Percentiles rank a stretch among this genome's conserved stretches.
phyloP scores from a whole-genome alignment of 2,113 vertebrate genomes.

The Semnornis frantzii region DNA sequence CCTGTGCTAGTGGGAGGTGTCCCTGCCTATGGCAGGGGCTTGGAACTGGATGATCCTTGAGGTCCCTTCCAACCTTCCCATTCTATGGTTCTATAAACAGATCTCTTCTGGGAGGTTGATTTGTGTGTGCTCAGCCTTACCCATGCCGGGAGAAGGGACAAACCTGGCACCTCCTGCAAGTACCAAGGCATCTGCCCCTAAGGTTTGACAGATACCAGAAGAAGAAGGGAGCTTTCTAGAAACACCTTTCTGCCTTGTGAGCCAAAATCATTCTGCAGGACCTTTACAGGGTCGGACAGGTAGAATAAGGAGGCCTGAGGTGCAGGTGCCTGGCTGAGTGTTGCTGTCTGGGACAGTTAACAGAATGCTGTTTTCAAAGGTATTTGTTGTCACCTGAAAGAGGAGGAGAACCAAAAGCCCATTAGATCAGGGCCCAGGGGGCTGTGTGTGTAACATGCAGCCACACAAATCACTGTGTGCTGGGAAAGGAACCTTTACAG shows the following conservation, averaged over 20 bases:
- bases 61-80: too few species aligned
- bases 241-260: background rate
- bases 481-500: background rate
- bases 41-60: too few species aligned
- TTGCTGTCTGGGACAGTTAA: background rate
- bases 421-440: fast-evolving
- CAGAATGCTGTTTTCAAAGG: background rate
- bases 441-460: background rate
- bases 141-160: background rate
- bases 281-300: background rate
- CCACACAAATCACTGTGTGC: background rate
- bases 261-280: background rate
- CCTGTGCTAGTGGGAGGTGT: too few species aligned
- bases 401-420: background rate
- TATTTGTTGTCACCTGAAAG: background rate
- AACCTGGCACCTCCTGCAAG: background rate
- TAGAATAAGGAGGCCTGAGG: background rate
- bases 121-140: background rate
- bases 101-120: too few species aligned
- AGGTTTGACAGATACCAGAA: background rate
- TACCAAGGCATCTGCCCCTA: background rate
- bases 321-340: background rate
- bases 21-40: too few species aligned
- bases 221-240: background rate
- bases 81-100: too few species aligned